A percentile compares a stretch with the other conserved stretches of the same genome.
Evolutionary conservation across 2,888 invertebrate genomes (phyloP).

Genomic region (Cephus pulcher): DNA sequence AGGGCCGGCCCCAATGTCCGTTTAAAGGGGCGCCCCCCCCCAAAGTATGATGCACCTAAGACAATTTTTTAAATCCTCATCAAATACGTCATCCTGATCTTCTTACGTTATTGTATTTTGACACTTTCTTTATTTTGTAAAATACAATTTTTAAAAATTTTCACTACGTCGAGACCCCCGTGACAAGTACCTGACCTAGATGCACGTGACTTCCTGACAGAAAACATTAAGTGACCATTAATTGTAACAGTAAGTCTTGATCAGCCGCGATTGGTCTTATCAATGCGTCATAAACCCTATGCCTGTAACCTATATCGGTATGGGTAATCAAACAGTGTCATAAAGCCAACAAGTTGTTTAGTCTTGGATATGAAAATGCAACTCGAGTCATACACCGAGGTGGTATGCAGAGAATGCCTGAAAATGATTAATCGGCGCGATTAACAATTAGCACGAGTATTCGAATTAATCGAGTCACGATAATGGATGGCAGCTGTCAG

Average conservation of each 20-base stretch:
- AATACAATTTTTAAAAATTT: not conserved
- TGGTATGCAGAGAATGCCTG: not conserved
- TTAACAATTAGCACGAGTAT: not conserved
- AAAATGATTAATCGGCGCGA: not conserved
- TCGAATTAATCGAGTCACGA: constrained; percentile 7
- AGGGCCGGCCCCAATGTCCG: constrained; percentile 2
- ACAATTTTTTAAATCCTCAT: not conserved
- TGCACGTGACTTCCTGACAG: not conserved
- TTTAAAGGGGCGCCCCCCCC: not conserved
- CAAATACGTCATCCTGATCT: not conserved
- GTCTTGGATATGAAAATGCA: not conserved
- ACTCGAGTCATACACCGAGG: not conserved
- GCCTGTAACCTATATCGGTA: not conserved
- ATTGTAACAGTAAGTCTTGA: not conserved
- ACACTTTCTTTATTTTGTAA: not conserved
- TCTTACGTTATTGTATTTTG: too few species aligned
- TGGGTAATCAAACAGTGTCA: not conserved
- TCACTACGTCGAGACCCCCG: not conserved
- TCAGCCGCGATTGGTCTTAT: not conserved
- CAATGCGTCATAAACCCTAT: not conserved
- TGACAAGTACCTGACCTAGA: not conserved
- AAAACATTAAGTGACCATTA: not conserved
- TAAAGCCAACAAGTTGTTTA: not conserved
- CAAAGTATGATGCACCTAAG: not conserved
- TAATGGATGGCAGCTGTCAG: not conserved